Conservation (phyloP, 1,140 invertebrate genomes). For the Apis florea region DNA sequence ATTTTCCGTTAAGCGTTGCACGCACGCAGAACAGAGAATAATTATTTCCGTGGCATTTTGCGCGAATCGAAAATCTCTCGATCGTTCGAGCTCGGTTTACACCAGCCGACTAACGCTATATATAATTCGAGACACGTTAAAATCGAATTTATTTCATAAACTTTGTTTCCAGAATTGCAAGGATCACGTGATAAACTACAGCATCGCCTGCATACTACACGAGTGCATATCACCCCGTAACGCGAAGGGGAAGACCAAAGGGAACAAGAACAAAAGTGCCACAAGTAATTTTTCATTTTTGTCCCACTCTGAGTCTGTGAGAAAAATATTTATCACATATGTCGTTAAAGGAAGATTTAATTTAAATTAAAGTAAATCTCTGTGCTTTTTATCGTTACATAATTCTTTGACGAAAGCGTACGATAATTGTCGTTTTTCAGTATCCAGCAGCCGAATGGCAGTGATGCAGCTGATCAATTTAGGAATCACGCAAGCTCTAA, state of each 20-base stretch:
- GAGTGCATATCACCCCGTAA: slow-evolving; percentile 76
- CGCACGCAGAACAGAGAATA: slow-evolving; percentile 26
- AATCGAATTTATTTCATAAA: background rate
- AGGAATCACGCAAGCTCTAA: slow-evolving; percentile 77
- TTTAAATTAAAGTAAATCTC: no score
- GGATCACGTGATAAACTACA: slow-evolving; percentile 74
- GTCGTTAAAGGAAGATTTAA: background rate
- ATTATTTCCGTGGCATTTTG: slow-evolving; percentile 35
- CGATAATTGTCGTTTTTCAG: slow-evolving; percentile 64
- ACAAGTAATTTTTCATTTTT: slow-evolving; percentile 63
- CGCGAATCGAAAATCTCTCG: slow-evolving; percentile 10
- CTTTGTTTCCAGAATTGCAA: slow-evolving; percentile 70
- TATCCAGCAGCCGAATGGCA: slow-evolving; percentile 71
- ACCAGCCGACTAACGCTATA: no score
- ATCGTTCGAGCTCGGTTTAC: background rate
- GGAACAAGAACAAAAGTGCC: slow-evolving; percentile 67
- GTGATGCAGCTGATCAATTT: slow-evolving; percentile 77
- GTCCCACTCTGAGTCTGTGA: slow-evolving; percentile 52
- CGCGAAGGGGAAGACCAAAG: slow-evolving; percentile 70
- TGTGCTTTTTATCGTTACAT: no score
- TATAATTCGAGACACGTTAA: background rate
- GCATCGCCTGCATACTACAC: slow-evolving; percentile 75
- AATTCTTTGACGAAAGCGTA: slow-evolving; percentile 20
- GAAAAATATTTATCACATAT: background rate
- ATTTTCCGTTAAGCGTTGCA: slow-evolving; percentile 42